Percentiles rank a stretch among this genome's conserved stretches.
Conservation (phyloP, 2,888 invertebrate species). For the Plebejus anna region DNA sequence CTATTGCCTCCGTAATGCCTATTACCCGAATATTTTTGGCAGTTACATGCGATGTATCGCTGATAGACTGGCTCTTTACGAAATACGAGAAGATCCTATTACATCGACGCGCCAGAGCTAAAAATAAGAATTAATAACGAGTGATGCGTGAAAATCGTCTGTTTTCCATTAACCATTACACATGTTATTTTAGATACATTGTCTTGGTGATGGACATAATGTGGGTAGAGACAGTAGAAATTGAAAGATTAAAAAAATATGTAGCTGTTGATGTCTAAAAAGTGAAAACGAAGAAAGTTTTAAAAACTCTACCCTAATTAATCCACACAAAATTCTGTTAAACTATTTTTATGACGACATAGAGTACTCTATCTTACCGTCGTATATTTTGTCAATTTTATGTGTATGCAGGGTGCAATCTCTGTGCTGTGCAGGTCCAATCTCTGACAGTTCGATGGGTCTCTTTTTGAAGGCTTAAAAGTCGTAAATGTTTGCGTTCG, state of each 20-base stretch:
- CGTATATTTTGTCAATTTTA: background rate
- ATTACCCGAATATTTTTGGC: slow-evolving; percentile 27
- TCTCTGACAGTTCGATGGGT: too few relatives aligned
- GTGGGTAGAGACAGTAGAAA: background rate
- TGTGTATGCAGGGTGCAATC: background rate
- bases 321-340: too few relatives aligned
- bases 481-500: background rate
- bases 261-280: background rate
- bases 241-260: background rate
- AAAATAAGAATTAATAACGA: slow-evolving; percentile 21
- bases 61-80: slow-evolving; percentile 23
- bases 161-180: slow-evolving; percentile 11
- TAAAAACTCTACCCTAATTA: too few relatives aligned
- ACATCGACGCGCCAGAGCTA: slow-evolving; percentile 24
- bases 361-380: too few relatives aligned
- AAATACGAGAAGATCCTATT: slow-evolving; percentile 26
- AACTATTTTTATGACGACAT: too few relatives aligned
- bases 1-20: slow-evolving; percentile 3
- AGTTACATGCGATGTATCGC: slow-evolving; percentile 19
- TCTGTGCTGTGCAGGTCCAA: too few relatives aligned
- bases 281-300: too few relatives aligned
- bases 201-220: background rate
- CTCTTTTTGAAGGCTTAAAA: too few relatives aligned
- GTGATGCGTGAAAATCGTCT: slow-evolving; percentile 11
- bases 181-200: slow-evolving; percentile 25